A percentile compares a stretch with the other conserved stretches of the same genome.
phyloP scores from a whole-genome alignment of 2,113 vertebrate species.

The Elephantulus edwardii region DNA sequence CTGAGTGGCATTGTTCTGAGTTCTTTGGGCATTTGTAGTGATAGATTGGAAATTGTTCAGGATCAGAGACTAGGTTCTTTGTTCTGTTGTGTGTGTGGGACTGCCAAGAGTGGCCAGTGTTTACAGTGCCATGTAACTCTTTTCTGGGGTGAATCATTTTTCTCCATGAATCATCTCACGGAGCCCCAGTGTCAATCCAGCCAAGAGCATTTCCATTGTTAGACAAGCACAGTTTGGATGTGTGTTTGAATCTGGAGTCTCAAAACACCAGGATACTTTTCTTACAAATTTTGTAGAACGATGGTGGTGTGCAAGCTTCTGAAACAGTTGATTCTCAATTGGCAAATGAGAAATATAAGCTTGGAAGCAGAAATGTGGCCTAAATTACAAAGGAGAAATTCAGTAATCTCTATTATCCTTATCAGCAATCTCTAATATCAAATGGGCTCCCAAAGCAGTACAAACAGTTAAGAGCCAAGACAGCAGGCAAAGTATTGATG shows the following conservation, averaged over 20 bases:
- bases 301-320: background rate
- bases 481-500: background rate
- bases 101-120: slow-evolving; percentile 5
- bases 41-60: slow-evolving; percentile 56
- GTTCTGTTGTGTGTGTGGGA: slow-evolving; percentile 37
- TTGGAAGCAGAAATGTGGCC: background rate
- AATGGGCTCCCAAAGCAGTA: background rate
- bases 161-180: slow-evolving; percentile 43
- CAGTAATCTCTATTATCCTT: slow-evolving; percentile 4
- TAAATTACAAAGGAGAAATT: slow-evolving; percentile 11
- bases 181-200: slow-evolving; percentile 4
- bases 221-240: slow-evolving; percentile 31
- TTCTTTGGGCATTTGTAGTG: slow-evolving; percentile 32
- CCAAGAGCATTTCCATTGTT: slow-evolving; percentile 51
- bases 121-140: slow-evolving; percentile 53
- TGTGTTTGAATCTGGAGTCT: background rate
- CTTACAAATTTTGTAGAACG: background rate
- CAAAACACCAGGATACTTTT: slow-evolving; percentile 10
- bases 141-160: slow-evolving; percentile 47
- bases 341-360: background rate
- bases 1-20: slow-evolving; percentile 22
- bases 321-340: background rate
- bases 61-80: slow-evolving; percentile 55
- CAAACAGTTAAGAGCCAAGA: background rate
- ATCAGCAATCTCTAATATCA: background rate